phyloP scores from a whole-genome alignment of 2,888 invertebrate genomes.

The Orgyia antiqua region DNA sequence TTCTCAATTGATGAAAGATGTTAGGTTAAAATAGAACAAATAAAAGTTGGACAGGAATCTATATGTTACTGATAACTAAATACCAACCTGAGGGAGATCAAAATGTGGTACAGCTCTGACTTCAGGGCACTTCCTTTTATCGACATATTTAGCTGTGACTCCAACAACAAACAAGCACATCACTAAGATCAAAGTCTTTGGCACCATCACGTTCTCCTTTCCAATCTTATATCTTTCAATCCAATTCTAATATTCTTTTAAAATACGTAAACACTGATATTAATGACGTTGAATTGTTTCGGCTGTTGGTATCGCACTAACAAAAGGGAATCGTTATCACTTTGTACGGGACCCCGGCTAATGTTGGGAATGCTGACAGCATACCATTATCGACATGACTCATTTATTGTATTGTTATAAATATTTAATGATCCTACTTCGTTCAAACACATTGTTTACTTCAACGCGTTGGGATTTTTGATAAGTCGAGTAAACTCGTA shows the following conservation, averaged over 20 bases:
- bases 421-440: conserved; percentile 27
- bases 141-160: conserved; percentile 53
- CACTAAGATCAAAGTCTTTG: conserved; percentile 27
- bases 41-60: too few relatives aligned
- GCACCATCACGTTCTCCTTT: conserved; percentile 14
- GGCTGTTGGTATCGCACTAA: conserved; percentile 55
- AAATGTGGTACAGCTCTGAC: conserved; percentile 89
- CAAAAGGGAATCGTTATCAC: conserved; percentile 70
- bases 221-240: too few relatives aligned
- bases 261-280: conserved; percentile 1
- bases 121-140: conserved; percentile 85
- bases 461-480: conserved; percentile 3
- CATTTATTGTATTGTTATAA: conserved; percentile 32
- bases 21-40: too few relatives aligned
- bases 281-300: conserved; percentile 46
- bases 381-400: conserved; percentile 66
- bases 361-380: conserved; percentile 55
- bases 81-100: conserved; percentile 83
- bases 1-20: too few relatives aligned
- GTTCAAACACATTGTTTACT: conserved; percentile 10
- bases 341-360: conserved; percentile 66
- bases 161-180: conserved; percentile 29
- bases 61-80: too few relatives aligned
- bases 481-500: too few relatives aligned
- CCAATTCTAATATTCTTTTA: too few relatives aligned